These are phyloP conservation scores for Mechanitis messenoides DNA, from an alignment of 2,888 invertebrate species.

Conservation along the genomic window DNA sequence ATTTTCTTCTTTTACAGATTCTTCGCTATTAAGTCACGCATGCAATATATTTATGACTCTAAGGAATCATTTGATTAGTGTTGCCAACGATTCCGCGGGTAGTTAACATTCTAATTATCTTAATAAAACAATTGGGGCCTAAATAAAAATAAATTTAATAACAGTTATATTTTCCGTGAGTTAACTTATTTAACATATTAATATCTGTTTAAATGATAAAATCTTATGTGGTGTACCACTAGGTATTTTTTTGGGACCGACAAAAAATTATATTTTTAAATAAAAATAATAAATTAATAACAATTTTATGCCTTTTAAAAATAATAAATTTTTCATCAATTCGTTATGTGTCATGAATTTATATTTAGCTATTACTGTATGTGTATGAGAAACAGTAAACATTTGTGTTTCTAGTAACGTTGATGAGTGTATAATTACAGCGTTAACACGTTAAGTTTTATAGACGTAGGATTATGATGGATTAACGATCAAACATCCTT, in stretches of 20 bases:
- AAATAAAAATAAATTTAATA: slow-evolving; percentile 10
- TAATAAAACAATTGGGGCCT: too few species aligned
- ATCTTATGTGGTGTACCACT: not conserved
- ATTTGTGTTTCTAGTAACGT: slow-evolving; percentile 8
- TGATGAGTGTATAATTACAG: slow-evolving; percentile 1
- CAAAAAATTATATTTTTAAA: slow-evolving; percentile 4
- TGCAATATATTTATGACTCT: too few species aligned
- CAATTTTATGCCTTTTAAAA: too few species aligned
- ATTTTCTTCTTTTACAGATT: too few species aligned
- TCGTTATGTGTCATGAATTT: slow-evolving; percentile 10
- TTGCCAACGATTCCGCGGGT: too few species aligned
- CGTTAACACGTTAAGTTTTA: not conserved
- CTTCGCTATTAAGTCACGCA: too few species aligned
- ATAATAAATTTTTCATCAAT: not conserved
- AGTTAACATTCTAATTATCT: too few species aligned
- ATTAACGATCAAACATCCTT: not conserved
- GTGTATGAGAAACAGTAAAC: slow-evolving; percentile 9
- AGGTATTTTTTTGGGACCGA: not conserved
- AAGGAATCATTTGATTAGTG: too few species aligned
- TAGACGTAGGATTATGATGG: not conserved
- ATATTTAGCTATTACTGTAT: slow-evolving; percentile 17
- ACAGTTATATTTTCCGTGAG: slow-evolving; percentile 1
- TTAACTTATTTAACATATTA: slow-evolving; percentile 1
- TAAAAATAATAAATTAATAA: not conserved
- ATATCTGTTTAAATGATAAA: not conserved